phyloP scores from a whole-genome alignment of 1,140 invertebrate species.

The Lasioglossum albipes region DNA sequence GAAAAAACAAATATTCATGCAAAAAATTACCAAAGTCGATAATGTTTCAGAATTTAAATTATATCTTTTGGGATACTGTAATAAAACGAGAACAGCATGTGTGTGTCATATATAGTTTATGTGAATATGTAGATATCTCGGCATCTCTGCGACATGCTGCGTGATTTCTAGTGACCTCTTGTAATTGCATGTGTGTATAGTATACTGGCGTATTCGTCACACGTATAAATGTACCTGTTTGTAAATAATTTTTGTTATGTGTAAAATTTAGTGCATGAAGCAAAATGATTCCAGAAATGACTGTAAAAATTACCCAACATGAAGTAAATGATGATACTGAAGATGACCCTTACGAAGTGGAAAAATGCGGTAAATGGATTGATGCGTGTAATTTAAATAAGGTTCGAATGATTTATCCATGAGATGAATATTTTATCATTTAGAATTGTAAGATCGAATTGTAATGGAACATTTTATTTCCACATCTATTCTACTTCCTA shows the following conservation, averaged over 20 bases:
- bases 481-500: neutral
- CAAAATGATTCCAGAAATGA: constrained; percentile 25
- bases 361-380: constrained; percentile 85
- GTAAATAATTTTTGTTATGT: constrained; percentile 27
- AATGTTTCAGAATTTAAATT: constrained; percentile 4
- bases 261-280: constrained; percentile 15
- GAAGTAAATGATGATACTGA: neutral
- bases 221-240: constrained; percentile 19
- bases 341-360: constrained; percentile 77
- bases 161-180: neutral
- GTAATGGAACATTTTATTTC: constrained; percentile 11
- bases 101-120: neutral
- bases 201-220: neutral
- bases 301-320: neutral
- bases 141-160: neutral
- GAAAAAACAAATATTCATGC: neutral
- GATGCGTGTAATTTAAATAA: constrained; percentile 82
- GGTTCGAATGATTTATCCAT: constrained; percentile 78
- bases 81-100: neutral
- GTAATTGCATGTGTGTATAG: constrained; percentile 10
- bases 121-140: neutral
- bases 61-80: neutral
- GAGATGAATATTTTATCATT: constrained; percentile 20
- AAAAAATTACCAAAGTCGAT: neutral
- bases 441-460: constrained; percentile 29